Evolutionary conservation across 2,113 vertebrate species (phyloP).

Genomic region (Rallus limicola): DNA sequence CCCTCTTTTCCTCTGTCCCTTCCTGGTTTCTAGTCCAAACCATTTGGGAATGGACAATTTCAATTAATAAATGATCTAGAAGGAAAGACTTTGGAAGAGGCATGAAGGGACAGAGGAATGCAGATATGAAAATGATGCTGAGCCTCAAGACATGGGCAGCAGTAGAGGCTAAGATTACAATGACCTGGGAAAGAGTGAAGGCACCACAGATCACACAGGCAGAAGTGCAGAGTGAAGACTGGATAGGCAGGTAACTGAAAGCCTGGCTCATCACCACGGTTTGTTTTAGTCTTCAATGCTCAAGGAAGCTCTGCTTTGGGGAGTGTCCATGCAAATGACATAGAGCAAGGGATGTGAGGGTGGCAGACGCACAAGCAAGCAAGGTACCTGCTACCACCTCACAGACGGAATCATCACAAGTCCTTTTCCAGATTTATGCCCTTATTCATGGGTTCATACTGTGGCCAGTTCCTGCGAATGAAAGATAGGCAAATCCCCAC

Average conservation of each 20-base stretch:
- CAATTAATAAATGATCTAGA: not conserved
- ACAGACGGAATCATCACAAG: not conserved
- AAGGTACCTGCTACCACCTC: not conserved
- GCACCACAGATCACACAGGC: rapidly evolving
- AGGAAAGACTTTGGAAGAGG: not conserved
- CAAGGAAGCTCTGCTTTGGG: not conserved
- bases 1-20: not conserved
- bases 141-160: not conserved
- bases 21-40: not conserved
- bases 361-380: not conserved
- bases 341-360: not conserved
- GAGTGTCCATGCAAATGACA: not conserved
- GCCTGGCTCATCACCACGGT: not conserved
- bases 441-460: not conserved
- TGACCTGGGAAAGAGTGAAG: not conserved
- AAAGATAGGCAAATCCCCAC: not conserved
- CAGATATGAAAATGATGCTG: not conserved
- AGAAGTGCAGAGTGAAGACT: not conserved
- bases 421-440: not conserved
- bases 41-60: not conserved
- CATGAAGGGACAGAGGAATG: not conserved
- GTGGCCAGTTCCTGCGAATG: not conserved
- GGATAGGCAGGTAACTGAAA: not conserved
- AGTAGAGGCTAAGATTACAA: not conserved
- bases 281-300: not conserved